Conservation (phyloP, 2,888 invertebrate genomes). For the Aspidiotus destructor region DNA sequence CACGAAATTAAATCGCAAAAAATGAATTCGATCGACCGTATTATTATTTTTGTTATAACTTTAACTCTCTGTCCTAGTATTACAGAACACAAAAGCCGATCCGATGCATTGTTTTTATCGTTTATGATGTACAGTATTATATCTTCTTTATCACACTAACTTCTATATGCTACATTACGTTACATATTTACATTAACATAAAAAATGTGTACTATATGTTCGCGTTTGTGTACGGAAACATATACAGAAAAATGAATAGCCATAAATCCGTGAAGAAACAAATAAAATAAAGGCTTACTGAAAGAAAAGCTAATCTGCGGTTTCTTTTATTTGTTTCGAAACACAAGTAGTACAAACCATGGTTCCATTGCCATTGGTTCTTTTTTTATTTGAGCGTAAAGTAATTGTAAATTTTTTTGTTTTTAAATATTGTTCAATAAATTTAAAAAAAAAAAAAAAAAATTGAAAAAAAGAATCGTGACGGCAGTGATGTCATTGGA, state of each 20-base stretch:
- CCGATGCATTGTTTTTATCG: slow-evolving; percentile 28
- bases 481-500: slow-evolving; percentile 37
- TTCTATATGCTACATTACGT: too few species aligned
- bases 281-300: slow-evolving; percentile 29
- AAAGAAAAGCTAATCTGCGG: slow-evolving; percentile 29
- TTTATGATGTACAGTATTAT: slow-evolving; percentile 17
- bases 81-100: slow-evolving; percentile 34
- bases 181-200: slow-evolving; percentile 7
- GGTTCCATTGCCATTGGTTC: slow-evolving; percentile 36
- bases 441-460: background rate
- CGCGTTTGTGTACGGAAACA: slow-evolving; percentile 20
- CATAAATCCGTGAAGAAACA: too few species aligned
- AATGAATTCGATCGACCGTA: too few species aligned
- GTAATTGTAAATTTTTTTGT: background rate
- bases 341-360: slow-evolving; percentile 35
- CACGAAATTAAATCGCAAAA: too few species aligned
- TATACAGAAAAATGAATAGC: too few species aligned
- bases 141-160: slow-evolving; percentile 1
- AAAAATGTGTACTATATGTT: slow-evolving; percentile 15
- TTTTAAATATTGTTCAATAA: background rate
- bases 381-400: background rate
- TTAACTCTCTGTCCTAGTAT: slow-evolving; percentile 17
- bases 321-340: slow-evolving; percentile 35
- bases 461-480: slow-evolving; percentile 6
- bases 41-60: too few species aligned